These are phyloP conservation scores for Halictus ligatus DNA, from an alignment of 2,888 invertebrate species.

Conservation along the genomic window DNA sequence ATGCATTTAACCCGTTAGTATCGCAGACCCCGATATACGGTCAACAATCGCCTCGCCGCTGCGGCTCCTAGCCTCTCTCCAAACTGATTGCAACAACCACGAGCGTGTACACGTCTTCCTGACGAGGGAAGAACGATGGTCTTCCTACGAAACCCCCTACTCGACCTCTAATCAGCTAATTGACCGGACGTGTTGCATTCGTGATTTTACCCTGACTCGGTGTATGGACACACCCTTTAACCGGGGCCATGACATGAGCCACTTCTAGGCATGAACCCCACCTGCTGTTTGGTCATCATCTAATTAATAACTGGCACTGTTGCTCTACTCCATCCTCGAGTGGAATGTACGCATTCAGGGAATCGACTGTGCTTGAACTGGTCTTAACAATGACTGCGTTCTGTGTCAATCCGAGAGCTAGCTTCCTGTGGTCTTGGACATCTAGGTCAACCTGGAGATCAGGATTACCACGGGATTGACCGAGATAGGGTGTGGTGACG, in stretches of 20 bases:
- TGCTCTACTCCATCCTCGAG: neutral
- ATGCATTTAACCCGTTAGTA: neutral
- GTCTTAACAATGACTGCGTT: neutral
- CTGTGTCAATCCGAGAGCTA: neutral
- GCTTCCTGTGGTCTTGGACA: neutral
- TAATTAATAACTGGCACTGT: constrained; percentile 67
- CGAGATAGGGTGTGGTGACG: no score
- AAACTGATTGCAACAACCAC: constrained; percentile 28
- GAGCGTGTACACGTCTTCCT: neutral
- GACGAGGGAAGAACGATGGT: neutral
- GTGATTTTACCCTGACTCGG: neutral
- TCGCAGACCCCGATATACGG: neutral
- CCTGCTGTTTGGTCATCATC: constrained; percentile 50
- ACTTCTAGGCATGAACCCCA: constrained; percentile 55
- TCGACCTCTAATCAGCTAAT: constrained; percentile 54
- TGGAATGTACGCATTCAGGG: neutral
- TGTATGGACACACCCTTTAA: constrained; percentile 40
- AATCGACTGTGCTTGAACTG: neutral
- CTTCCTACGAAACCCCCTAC: neutral
- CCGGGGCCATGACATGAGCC: constrained; percentile 57
- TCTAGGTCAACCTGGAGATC: neutral
- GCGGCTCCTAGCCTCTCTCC: neutral
- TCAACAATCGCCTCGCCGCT: neutral
- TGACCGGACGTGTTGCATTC: constrained; percentile 27
- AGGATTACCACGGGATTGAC: neutral